These are phyloP conservation scores for Actinemys pallida DNA, from an alignment of 2,113 vertebrate genomes.

Conservation along the genomic window DNA sequence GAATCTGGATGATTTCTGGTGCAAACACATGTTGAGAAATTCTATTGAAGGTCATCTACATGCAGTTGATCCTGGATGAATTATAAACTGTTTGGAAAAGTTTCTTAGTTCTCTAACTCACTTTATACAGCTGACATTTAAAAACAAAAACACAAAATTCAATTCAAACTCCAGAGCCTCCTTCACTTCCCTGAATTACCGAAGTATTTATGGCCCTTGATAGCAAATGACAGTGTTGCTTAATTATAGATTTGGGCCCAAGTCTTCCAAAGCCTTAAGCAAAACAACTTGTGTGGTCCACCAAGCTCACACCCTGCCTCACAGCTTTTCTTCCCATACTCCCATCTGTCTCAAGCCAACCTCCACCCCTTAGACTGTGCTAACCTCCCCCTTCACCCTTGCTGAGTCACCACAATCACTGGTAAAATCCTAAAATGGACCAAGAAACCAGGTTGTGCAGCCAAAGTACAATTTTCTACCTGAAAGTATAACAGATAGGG, in stretches of 20 bases:
- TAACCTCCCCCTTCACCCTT: neutral
- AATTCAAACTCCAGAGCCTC: neutral
- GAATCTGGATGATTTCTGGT: neutral
- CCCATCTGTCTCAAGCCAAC: neutral
- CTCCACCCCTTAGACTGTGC: neutral
- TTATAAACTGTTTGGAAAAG: neutral
- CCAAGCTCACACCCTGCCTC: neutral
- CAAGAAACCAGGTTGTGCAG: neutral
- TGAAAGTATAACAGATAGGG: neutral
- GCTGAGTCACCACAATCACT: too few relatives aligned
- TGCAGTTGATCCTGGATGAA: neutral
- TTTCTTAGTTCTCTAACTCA: too few relatives aligned
- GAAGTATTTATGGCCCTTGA: neutral
- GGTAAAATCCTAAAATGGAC: too few relatives aligned
- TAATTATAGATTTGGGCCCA: neutral
- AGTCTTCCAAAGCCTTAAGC: neutral
- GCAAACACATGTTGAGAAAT: neutral
- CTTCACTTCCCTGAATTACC: neutral
- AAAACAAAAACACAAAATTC: neutral
- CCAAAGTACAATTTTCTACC: neutral
- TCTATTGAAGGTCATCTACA: neutral
- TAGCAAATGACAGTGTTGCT: neutral
- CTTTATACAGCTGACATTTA: neutral
- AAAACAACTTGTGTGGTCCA: neutral
- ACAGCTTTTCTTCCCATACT: neutral